A percentile compares a stretch with the other conserved stretches of the same genome.
Evolutionary conservation across 2,113 vertebrate species (phyloP).

Genomic region (Corythaixoides concolor): DNA sequence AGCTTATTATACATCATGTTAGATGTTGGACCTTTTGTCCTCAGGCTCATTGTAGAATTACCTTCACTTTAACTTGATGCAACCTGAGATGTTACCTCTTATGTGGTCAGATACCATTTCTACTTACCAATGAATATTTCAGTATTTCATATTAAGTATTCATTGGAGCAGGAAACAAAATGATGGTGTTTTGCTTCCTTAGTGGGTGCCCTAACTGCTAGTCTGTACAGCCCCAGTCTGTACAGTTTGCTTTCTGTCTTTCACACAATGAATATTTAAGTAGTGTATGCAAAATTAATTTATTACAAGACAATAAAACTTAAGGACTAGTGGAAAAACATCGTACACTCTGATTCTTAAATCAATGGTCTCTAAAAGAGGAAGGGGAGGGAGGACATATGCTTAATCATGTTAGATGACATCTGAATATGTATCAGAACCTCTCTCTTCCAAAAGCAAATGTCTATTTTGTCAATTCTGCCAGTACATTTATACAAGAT

Average conservation of each 20-base stretch:
- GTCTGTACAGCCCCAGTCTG: neutral
- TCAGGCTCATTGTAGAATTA: neutral
- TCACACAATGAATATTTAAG: conserved; percentile 5
- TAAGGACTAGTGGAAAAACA: neutral
- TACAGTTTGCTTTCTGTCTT: neutral
- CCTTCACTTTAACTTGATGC: neutral
- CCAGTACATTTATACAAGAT: neutral
- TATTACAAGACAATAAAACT: neutral
- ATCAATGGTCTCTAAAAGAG: neutral
- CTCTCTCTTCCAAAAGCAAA: neutral
- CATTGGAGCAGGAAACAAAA: conserved; percentile 2
- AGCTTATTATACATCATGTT: neutral
- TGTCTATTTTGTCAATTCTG: neutral
- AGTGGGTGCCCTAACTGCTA: neutral
- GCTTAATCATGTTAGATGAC: neutral
- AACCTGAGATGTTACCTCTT: neutral
- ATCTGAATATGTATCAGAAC: neutral
- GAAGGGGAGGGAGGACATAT: neutral
- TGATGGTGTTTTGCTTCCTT: neutral
- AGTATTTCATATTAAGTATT: conserved; percentile 23
- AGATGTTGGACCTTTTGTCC: neutral
- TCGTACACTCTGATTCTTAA: neutral
- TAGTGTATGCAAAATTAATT: neutral
- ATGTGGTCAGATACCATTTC: neutral
- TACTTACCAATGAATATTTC: conserved; percentile 15